Conservation (phyloP, 1,140 invertebrate genomes). For the Drosophila willistoni region DNA sequence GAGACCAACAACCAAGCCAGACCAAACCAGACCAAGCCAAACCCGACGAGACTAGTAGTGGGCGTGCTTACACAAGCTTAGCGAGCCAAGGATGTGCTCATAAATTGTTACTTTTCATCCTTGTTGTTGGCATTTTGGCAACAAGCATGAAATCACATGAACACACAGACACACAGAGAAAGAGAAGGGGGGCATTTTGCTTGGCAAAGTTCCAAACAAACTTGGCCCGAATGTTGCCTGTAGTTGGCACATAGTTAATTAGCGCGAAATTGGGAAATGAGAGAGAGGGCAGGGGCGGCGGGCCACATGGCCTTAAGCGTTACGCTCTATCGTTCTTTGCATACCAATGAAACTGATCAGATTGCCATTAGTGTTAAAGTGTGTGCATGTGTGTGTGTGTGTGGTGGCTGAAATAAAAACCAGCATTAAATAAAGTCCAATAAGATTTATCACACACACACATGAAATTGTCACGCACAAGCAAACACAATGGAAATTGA, state of each 20-base stretch:
- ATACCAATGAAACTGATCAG: conserved; percentile 77
- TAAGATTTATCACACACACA: conserved; percentile 61
- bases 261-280: conserved; percentile 67
- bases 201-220: conserved; percentile 75
- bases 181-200: conserved; percentile 13
- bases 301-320: background rate
- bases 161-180: conserved; percentile 36
- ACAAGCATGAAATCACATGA: conserved; percentile 78
- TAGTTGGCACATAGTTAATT: conserved; percentile 79
- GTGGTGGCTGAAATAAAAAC: conserved; percentile 49
- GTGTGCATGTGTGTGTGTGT: conserved; percentile 18
- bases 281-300: background rate
- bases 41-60: background rate
- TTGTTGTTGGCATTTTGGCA: conserved; percentile 63
- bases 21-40: background rate
- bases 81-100: conserved; percentile 69
- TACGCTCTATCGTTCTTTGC: conserved; percentile 43
- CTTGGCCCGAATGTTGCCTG: conserved; percentile 36
- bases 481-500: conserved; percentile 48
- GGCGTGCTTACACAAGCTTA: conserved; percentile 68
- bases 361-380: conserved; percentile 63
- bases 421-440: conserved; percentile 62
- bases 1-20: background rate
- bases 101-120: conserved; percentile 70
- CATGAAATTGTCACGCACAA: conserved; percentile 71